phyloP scores from a whole-genome alignment of 92 coral and sea anemone genomes.

The Metridium senile region DNA sequence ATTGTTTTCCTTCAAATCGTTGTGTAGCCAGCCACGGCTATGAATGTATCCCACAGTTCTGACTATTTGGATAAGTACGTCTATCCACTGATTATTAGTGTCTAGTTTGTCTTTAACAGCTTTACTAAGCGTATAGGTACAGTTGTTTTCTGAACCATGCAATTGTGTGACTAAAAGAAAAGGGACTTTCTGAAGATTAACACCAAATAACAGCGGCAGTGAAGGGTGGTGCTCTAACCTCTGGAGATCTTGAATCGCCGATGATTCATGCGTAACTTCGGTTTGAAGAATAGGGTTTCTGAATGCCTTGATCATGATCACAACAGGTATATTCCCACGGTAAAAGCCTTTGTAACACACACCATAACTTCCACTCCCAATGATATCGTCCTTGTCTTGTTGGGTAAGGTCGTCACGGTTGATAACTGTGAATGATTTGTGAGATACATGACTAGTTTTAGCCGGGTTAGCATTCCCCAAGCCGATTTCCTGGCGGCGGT shows the following conservation, averaged over 20 bases:
- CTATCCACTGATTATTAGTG: neutral
- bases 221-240: neutral
- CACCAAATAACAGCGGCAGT: neutral
- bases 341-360: neutral
- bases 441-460: too few relatives aligned
- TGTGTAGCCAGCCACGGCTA: neutral
- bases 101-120: neutral
- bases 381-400: neutral
- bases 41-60: neutral
- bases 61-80: neutral
- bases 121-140: neutral
- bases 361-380: constrained; percentile 13
- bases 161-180: constrained; percentile 4
- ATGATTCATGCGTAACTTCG: neutral
- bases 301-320: neutral
- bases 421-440: too few relatives aligned
- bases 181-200: neutral
- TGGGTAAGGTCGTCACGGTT: neutral
- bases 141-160: constrained; percentile 1
- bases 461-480: too few relatives aligned
- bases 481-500: too few relatives aligned
- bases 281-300: neutral
- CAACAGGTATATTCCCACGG: constrained; percentile 19
- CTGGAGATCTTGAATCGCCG: neutral
- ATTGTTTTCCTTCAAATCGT: constrained; percentile 2